These are phyloP conservation scores for Engystomops pustulosus DNA, from an alignment of 2,113 vertebrate species.

Conservation along the genomic window DNA sequence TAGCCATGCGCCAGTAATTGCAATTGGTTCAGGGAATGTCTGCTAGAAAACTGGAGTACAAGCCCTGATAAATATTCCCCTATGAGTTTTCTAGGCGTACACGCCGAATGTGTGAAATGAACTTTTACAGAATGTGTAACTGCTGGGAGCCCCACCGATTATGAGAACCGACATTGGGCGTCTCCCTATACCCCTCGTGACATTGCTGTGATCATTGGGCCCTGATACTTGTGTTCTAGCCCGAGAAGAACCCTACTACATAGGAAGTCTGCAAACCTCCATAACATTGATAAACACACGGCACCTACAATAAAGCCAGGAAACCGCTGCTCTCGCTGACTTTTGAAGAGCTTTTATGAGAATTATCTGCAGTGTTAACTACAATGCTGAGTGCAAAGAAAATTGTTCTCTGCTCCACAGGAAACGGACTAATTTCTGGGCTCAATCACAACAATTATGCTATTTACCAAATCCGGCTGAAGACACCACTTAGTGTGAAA, in stretches of 20 bases:
- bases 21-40: no score
- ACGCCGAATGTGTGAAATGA: no score
- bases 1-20: no score
- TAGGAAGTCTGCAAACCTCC: not conserved
- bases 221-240: not conserved
- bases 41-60: no score
- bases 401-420: not conserved
- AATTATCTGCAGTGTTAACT: conserved; percentile 18
- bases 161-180: no score
- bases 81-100: no score
- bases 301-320: not conserved
- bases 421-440: not conserved
- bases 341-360: not conserved
- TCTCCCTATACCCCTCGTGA: no score
- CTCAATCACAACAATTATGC: conserved; percentile 18
- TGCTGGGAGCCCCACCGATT: no score
- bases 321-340: not conserved
- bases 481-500: conserved; percentile 5
- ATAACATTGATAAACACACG: not conserved
- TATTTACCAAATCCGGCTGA: not conserved
- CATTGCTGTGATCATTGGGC: no score
- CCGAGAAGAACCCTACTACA: not conserved
- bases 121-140: no score
- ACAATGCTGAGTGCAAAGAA: not conserved
- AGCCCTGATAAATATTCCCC: no score